These are phyloP conservation scores for Nothoprocta perdicaria DNA, from an alignment of 2,113 vertebrate genomes.

Conservation along the genomic window DNA sequence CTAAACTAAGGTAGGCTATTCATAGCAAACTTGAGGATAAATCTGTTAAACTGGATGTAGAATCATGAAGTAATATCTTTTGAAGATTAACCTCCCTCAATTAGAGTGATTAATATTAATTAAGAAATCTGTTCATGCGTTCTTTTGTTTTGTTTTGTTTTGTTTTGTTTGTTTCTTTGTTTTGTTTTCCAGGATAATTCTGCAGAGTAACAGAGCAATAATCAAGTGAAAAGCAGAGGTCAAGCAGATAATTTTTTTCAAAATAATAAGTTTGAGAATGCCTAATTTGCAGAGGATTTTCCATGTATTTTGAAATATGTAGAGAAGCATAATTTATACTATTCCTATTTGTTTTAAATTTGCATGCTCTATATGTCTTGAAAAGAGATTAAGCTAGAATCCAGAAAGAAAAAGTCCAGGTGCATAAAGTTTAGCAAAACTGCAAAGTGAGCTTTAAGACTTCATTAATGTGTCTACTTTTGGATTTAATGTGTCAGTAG, in stretches of 20 bases:
- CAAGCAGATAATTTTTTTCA: not conserved
- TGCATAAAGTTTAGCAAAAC: not conserved
- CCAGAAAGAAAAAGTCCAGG: not conserved
- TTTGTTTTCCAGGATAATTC: not conserved
- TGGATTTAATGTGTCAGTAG: fast-evolving
- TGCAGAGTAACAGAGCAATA: not conserved
- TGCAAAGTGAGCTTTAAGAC: not conserved
- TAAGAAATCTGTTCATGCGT: not conserved
- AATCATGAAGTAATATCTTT: not conserved
- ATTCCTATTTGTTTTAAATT: not conserved
- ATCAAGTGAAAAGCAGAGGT: not conserved
- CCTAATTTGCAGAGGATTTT: not conserved
- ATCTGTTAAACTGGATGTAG: not conserved
- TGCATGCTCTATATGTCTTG: not conserved
- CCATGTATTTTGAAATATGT: not conserved
- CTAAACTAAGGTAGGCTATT: not conserved
- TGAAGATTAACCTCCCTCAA: not conserved
- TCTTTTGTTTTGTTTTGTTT: not conserved
- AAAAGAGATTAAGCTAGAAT: not conserved
- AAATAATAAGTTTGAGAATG: not conserved
- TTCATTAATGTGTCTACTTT: not conserved
- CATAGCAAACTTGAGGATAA: not conserved
- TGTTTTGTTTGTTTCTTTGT: too few species aligned
- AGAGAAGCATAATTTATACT: not conserved
- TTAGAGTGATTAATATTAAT: not conserved